These are phyloP conservation scores for Molorchus minor DNA, from an alignment of 2,888 invertebrate genomes.

Conservation along the genomic window DNA sequence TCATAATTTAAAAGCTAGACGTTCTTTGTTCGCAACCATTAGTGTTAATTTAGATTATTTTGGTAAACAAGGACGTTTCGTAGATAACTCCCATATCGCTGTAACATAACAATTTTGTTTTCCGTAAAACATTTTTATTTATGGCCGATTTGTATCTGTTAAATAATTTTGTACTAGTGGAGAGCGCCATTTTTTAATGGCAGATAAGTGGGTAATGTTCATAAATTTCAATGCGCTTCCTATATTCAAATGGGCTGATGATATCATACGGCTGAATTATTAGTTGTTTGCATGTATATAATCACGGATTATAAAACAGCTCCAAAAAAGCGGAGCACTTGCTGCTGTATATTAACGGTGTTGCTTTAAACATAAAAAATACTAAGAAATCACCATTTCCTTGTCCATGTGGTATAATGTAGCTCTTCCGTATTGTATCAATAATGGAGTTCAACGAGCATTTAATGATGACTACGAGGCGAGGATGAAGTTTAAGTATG, in stretches of 20 bases:
- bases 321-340: too few relatives aligned
- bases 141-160: slow-evolving; percentile 7
- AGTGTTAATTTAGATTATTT: slow-evolving; percentile 7
- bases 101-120: slow-evolving; percentile 9
- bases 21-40: slow-evolving; percentile 3
- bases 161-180: slow-evolving; percentile 2
- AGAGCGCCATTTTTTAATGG: slow-evolving; percentile 5
- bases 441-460: too few relatives aligned
- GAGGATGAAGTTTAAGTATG: too few relatives aligned
- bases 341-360: too few relatives aligned
- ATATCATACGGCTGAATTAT: not conserved
- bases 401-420: too few relatives aligned
- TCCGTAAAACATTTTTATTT: slow-evolving; percentile 14
- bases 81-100: slow-evolving; percentile 21
- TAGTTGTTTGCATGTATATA: not conserved
- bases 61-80: slow-evolving; percentile 22
- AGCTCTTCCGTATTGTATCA: too few relatives aligned
- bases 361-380: too few relatives aligned
- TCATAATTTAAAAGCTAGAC: slow-evolving; percentile 13
- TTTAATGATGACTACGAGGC: too few relatives aligned
- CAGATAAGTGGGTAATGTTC: slow-evolving; percentile 6
- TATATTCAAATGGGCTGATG: not conserved
- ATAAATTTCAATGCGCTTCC: slow-evolving; percentile 4
- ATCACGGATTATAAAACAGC: too few relatives aligned
- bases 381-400: too few relatives aligned